Conservation (phyloP, 2,113 vertebrate species). For the Trichechus manatus region DNA sequence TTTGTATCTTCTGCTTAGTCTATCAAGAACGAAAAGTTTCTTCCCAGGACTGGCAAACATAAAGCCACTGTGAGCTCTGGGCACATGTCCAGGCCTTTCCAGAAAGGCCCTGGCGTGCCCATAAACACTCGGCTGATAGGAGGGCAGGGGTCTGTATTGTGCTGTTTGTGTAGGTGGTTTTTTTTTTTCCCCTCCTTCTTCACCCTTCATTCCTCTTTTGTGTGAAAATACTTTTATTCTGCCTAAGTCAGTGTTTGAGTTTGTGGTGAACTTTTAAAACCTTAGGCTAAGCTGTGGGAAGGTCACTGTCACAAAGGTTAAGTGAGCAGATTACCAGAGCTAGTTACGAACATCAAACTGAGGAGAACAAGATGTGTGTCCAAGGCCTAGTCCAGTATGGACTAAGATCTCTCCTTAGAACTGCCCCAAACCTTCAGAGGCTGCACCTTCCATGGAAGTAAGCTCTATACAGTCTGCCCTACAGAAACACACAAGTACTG, state of each 20-base stretch:
- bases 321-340: not conserved
- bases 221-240: conserved; percentile 75
- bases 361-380: not conserved
- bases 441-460: not conserved
- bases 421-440: not conserved
- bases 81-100: conserved; percentile 70
- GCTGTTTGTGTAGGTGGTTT: not conserved
- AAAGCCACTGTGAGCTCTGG: conserved; percentile 74
- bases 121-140: not conserved
- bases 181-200: not conserved
- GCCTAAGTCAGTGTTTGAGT: conserved; percentile 67
- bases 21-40: conserved; percentile 68
- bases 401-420: no score
- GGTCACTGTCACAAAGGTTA: not conserved
- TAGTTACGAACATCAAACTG: not conserved
- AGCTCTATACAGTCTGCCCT: not conserved
- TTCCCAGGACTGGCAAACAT: conserved; percentile 78
- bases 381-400: not conserved
- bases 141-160: conserved; percentile 59
- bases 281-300: not conserved
- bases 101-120: conserved; percentile 49
- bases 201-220: conserved; percentile 3
- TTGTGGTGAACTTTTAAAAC: conserved; percentile 75
- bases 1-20: conserved; percentile 73
- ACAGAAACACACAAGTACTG: not conserved